These are phyloP conservation scores for Otolemur crassicaudatus DNA, from an alignment of 2,797 vertebrate genomes.

Conservation along the genomic window DNA sequence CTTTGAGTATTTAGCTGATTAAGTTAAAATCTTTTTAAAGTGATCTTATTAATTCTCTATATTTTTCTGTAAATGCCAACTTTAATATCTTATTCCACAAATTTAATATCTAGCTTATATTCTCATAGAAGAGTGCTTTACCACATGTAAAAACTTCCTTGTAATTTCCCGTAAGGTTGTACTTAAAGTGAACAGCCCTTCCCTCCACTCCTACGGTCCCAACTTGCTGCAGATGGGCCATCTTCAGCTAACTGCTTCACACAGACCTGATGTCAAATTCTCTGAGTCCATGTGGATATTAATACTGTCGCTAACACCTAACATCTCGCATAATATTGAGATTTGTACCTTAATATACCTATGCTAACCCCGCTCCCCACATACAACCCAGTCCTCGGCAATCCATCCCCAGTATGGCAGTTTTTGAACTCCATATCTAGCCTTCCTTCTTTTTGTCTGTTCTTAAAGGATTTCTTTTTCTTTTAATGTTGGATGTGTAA, in stretches of 20 bases:
- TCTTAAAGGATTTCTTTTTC: background rate
- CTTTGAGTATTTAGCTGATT: background rate
- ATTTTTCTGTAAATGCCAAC: background rate
- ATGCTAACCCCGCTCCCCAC: too few relatives aligned
- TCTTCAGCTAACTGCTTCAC: background rate
- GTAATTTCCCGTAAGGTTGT: background rate
- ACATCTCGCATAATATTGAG: too few relatives aligned
- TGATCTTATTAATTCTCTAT: background rate
- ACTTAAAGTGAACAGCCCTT: background rate
- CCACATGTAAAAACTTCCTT: background rate
- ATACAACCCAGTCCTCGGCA: fast-evolving
- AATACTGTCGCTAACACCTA: background rate
- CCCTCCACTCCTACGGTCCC: too few relatives aligned
- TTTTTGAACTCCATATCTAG: background rate
- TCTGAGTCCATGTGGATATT: background rate
- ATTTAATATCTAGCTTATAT: background rate
- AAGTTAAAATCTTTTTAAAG: background rate
- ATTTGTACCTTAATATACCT: background rate
- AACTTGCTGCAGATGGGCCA: too few relatives aligned
- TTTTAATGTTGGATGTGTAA: background rate
- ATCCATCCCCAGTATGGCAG: fast-evolving
- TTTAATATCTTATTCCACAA: background rate
- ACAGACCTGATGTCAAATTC: background rate
- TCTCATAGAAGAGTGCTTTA: background rate
- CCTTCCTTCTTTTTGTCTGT: background rate